Conservation (phyloP, 2,888 invertebrate genomes). For the Abrostola triplasia region DNA sequence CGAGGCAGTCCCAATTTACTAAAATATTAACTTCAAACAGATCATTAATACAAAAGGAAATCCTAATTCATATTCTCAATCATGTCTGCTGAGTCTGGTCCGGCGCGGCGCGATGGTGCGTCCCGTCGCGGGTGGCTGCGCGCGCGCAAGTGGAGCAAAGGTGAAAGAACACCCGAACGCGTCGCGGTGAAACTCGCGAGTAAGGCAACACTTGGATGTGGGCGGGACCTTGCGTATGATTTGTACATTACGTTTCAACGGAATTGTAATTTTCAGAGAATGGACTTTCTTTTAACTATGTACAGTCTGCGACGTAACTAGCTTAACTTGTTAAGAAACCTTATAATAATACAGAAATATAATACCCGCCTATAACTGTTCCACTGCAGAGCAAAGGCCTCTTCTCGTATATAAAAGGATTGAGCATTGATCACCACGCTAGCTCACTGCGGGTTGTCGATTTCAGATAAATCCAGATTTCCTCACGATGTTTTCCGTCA, state of each 20-base stretch:
- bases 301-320: neutral
- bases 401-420: no score
- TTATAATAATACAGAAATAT: no score
- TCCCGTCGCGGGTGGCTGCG: constrained; percentile 79
- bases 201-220: constrained; percentile 22
- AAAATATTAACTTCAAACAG: constrained; percentile 24
- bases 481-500: no score
- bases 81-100: constrained; percentile 38
- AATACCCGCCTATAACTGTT: no score
- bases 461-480: no score
- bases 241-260: constrained; percentile 6
- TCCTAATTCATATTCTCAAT: constrained; percentile 47
- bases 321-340: no score
- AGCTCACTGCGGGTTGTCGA: no score
- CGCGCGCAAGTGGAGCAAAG: constrained; percentile 82
- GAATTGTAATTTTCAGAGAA: neutral
- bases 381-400: no score
- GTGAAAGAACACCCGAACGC: constrained; percentile 80
- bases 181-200: constrained; percentile 55
- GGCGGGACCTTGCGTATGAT: constrained; percentile 33
- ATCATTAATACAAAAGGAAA: constrained; percentile 44
- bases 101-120: constrained; percentile 69
- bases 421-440: no score
- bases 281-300: neutral
- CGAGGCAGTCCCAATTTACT: no score